These are phyloP conservation scores for Megaceryle maxima DNA, from an alignment of 2,113 vertebrate species.

Conservation along the genomic window DNA sequence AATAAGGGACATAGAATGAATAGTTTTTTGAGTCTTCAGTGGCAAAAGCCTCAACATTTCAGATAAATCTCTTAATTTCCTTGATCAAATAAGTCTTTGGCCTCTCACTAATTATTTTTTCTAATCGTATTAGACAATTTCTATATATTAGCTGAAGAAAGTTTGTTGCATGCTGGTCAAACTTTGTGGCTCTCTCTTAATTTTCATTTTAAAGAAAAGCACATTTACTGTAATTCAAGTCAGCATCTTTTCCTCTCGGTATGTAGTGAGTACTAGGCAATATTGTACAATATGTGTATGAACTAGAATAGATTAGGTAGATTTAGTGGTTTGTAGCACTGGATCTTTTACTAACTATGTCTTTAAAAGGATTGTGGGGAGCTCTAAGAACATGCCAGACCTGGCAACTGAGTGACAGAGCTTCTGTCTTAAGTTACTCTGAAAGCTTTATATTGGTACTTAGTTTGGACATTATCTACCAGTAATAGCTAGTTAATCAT, in stretches of 20 bases:
- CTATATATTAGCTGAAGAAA: constrained; percentile 58
- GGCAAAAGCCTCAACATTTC: constrained; percentile 50
- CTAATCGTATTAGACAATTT: constrained; percentile 47
- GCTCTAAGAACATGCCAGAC: constrained; percentile 42
- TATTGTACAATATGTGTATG: constrained; percentile 71
- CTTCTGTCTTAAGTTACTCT: background rate
- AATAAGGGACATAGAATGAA: constrained; percentile 15
- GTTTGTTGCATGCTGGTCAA: constrained; percentile 75
- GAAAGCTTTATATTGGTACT: background rate
- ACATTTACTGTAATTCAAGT: constrained; percentile 70
- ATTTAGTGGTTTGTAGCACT: constrained; percentile 74
- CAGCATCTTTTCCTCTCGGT: constrained; percentile 68
- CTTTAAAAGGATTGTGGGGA: constrained; percentile 45
- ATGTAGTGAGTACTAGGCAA: constrained; percentile 68
- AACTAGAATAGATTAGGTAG: constrained; percentile 75
- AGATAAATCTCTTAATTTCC: constrained; percentile 41
- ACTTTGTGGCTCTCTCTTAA: constrained; percentile 48
- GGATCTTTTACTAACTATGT: constrained; percentile 66
- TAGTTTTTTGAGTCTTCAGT: constrained; percentile 49
- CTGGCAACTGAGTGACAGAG: constrained; percentile 2
- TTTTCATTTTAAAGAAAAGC: constrained; percentile 58
- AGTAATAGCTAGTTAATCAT: background rate
- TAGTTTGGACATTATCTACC: background rate
- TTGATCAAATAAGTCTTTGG: constrained; percentile 40
- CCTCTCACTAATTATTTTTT: constrained; percentile 68